These are phyloP conservation scores for Drosophila equinoxialis DNA, from an alignment of 1,140 invertebrate genomes.

Conservation along the genomic window DNA sequence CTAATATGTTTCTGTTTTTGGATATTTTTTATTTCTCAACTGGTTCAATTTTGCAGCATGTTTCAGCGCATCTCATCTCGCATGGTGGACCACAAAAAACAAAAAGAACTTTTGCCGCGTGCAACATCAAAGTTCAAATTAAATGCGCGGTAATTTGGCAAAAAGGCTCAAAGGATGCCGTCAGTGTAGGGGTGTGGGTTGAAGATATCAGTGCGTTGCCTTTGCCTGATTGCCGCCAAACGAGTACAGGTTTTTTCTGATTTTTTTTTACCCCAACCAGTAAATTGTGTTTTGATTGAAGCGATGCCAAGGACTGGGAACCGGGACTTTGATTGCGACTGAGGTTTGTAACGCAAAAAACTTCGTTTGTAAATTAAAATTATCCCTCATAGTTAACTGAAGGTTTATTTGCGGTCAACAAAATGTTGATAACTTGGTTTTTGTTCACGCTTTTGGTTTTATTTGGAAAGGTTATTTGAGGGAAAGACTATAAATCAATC, in stretches of 20 bases:
- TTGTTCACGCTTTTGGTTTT: slow-evolving; percentile 33
- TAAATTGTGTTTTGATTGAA: slow-evolving; percentile 79
- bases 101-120: slow-evolving; percentile 62
- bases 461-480: no score
- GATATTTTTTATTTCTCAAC: not conserved
- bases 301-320: slow-evolving; percentile 42
- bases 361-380: slow-evolving; percentile 68
- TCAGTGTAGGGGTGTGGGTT: slow-evolving; percentile 14
- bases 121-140: slow-evolving; percentile 82
- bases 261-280: slow-evolving; percentile 20
- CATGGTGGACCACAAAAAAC: slow-evolving; percentile 13
- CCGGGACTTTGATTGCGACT: slow-evolving; percentile 9
- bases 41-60: slow-evolving; percentile 7
- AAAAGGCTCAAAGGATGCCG: slow-evolving; percentile 81
- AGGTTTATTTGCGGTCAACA: slow-evolving; percentile 55
- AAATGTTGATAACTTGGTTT: slow-evolving; percentile 55
- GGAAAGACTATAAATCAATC: no score
- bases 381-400: slow-evolving; percentile 39
- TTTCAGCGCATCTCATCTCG: slow-evolving; percentile 40
- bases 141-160: slow-evolving; percentile 82
- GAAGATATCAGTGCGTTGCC: slow-evolving; percentile 35
- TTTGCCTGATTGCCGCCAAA: slow-evolving; percentile 68
- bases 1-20: slow-evolving; percentile 62
- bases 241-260: slow-evolving; percentile 61
- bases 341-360: slow-evolving; percentile 33